Evolutionary conservation across 2,113 vertebrate species (phyloP).

Genomic region (Synchiropus splendidus): DNA sequence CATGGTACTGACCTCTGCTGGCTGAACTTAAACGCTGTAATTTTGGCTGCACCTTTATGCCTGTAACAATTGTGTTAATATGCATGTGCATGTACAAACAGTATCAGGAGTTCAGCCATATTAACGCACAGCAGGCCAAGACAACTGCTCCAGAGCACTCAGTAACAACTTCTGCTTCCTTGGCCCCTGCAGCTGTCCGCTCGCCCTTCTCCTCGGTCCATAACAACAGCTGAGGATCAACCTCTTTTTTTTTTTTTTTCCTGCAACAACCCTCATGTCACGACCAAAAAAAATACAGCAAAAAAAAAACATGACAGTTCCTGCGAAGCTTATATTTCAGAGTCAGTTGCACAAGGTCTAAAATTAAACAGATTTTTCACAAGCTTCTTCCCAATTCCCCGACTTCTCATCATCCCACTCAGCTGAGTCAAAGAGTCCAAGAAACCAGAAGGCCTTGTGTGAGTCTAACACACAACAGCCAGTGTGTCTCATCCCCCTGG

Average conservation of each 20-base stretch:
- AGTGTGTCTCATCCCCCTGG: too few species aligned
- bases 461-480: too few species aligned
- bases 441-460: too few species aligned
- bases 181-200: conserved; percentile 56
- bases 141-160: conserved; percentile 51
- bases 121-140: conserved; percentile 26
- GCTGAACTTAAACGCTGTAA: too few species aligned
- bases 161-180: conserved; percentile 56
- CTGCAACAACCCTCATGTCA: conserved; percentile 14
- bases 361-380: background rate
- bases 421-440: too few species aligned
- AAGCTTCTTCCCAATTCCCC: background rate
- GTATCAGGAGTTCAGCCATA: conserved; percentile 8
- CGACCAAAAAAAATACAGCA: conserved; percentile 15
- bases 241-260: conserved; percentile 4
- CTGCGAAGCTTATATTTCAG: conserved; percentile 1
- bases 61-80: too few species aligned
- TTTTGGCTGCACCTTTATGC: too few species aligned
- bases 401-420: conserved; percentile 6
- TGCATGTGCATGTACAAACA: too few species aligned
- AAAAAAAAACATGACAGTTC: too few species aligned
- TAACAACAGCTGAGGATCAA: conserved; percentile 69
- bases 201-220: conserved; percentile 43
- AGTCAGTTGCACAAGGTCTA: background rate
- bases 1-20: too few species aligned